Evolutionary conservation across 2,113 vertebrate species (phyloP).

Genomic region (Cnemophilus loriae): DNA sequence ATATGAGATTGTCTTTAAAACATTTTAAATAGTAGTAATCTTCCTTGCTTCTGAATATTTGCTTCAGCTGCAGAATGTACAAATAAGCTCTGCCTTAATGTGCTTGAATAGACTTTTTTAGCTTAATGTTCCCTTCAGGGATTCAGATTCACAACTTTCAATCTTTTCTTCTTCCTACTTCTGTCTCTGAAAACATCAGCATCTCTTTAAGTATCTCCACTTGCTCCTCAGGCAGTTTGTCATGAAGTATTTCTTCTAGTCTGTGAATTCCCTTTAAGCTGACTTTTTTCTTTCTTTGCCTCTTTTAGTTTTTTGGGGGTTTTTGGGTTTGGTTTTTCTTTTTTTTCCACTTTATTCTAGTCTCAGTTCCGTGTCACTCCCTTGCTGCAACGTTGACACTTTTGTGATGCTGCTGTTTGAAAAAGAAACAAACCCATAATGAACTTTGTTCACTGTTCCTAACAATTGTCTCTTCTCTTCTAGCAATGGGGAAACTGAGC

Average conservation of each 20-base stretch:
- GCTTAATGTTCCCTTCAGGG: conserved; percentile 47
- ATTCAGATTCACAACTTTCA: conserved; percentile 53
- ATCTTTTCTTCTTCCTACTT: conserved; percentile 34
- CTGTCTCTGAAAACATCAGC: conserved; percentile 34
- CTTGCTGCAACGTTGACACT: neutral
- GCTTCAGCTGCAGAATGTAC: conserved; percentile 39
- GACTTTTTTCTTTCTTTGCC: conserved; percentile 6
- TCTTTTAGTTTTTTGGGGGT: neutral
- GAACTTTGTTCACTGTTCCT: neutral
- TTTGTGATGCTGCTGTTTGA: neutral
- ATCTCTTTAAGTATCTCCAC: conserved; percentile 26
- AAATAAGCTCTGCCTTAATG: conserved; percentile 41
- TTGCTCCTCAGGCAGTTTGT: conserved; percentile 45
- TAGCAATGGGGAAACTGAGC: neutral
- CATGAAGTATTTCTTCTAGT: conserved; percentile 41
- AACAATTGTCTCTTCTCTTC: neutral
- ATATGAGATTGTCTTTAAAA: neutral
- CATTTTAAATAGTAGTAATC: conserved; percentile 41
- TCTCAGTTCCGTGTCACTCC: neutral
- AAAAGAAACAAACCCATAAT: neutral
- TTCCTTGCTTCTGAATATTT: conserved; percentile 41
- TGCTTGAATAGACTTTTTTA: conserved; percentile 46
- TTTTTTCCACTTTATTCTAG: neutral
- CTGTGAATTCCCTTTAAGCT: conserved; percentile 23
- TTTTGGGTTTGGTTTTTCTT: rapidly evolving